Evolutionary conservation across 1,140 invertebrate species (phyloP).

Genomic region (Ectropis grisescens): DNA sequence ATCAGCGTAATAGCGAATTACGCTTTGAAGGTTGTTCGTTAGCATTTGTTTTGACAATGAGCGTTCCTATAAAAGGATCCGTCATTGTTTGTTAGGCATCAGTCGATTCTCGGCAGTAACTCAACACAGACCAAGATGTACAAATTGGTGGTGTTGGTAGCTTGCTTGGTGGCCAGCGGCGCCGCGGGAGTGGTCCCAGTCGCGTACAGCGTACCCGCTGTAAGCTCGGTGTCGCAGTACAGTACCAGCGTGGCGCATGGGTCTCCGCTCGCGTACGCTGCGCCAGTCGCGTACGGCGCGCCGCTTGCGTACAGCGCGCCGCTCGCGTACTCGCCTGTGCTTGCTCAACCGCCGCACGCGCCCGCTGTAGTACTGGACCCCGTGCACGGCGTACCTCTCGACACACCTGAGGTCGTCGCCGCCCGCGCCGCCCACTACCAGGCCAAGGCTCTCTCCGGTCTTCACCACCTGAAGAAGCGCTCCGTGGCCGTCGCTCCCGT

Average conservation of each 20-base stretch:
- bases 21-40: slow-evolving; percentile 48
- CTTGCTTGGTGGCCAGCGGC: slow-evolving; percentile 53
- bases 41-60: slow-evolving; percentile 34
- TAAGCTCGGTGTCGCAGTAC: not conserved
- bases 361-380: not conserved
- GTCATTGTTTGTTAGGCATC: slow-evolving; percentile 26
- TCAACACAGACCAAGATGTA: slow-evolving; percentile 69
- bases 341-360: not conserved
- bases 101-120: slow-evolving; percentile 44
- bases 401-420: slow-evolving; percentile 52
- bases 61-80: slow-evolving; percentile 38
- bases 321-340: not conserved
- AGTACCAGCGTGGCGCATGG: not conserved
- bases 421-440: slow-evolving; percentile 40
- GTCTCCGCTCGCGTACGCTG: not conserved
- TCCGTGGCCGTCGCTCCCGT: slow-evolving; percentile 52
- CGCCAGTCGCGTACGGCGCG: not conserved
- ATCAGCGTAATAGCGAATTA: slow-evolving; percentile 10
- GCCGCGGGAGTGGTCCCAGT: slow-evolving; percentile 10
- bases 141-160: slow-evolving; percentile 59
- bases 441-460: slow-evolving; percentile 46
- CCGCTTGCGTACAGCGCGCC: slow-evolving; percentile 17
- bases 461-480: slow-evolving; percentile 50
- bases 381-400: slow-evolving; percentile 3
- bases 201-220: not conserved